A percentile compares a stretch with the other conserved stretches of the same genome.
These are phyloP conservation scores for Remorina albescens DNA, from an alignment of 2,797 vertebrate genomes.

Conservation along the genomic window DNA sequence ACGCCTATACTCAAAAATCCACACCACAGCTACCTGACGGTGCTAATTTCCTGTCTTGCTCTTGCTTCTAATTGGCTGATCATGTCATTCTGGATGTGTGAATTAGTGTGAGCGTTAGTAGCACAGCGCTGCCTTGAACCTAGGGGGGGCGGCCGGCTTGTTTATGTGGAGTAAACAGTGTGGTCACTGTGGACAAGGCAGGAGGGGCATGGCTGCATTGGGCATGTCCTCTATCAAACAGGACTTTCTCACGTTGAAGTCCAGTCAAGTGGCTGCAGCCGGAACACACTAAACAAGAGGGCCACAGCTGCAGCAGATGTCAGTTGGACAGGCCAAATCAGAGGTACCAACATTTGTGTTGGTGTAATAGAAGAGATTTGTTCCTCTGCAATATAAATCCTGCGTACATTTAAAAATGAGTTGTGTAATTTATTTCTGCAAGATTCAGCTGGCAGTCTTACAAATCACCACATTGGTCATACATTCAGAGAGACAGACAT, in stretches of 20 bases:
- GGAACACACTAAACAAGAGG: slow-evolving; percentile 34
- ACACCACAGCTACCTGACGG: slow-evolving; percentile 72
- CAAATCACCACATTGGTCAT: slow-evolving; percentile 35
- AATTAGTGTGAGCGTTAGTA: slow-evolving; percentile 68
- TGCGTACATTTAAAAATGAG: slow-evolving; percentile 18
- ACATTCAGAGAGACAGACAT: slow-evolving; percentile 25
- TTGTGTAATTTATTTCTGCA: slow-evolving; percentile 21
- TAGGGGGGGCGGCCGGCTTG: slow-evolving; percentile 74
- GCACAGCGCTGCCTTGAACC: slow-evolving; percentile 65
- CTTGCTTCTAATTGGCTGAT: slow-evolving; percentile 79
- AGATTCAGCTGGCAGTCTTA: slow-evolving; percentile 22
- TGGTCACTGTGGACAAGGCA: slow-evolving; percentile 78
- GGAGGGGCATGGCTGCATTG: slow-evolving; percentile 61
- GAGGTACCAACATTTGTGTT: slow-evolving; percentile 38
- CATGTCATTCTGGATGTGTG: slow-evolving; percentile 76
- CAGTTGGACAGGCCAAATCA: slow-evolving; percentile 47
- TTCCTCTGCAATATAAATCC: slow-evolving; percentile 9
- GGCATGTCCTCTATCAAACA: slow-evolving; percentile 65
- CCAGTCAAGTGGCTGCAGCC: slow-evolving; percentile 62
- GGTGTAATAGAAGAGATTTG: slow-evolving; percentile 19
- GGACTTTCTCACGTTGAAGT: slow-evolving; percentile 62
- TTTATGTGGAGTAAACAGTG: slow-evolving; percentile 84
- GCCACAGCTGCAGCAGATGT: slow-evolving; percentile 66
- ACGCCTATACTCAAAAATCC: slow-evolving; percentile 62
- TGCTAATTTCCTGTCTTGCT: slow-evolving; percentile 75